These are phyloP conservation scores for Diaprepes abbreviatus DNA, from an alignment of 2,888 invertebrate genomes.

Conservation along the genomic window DNA sequence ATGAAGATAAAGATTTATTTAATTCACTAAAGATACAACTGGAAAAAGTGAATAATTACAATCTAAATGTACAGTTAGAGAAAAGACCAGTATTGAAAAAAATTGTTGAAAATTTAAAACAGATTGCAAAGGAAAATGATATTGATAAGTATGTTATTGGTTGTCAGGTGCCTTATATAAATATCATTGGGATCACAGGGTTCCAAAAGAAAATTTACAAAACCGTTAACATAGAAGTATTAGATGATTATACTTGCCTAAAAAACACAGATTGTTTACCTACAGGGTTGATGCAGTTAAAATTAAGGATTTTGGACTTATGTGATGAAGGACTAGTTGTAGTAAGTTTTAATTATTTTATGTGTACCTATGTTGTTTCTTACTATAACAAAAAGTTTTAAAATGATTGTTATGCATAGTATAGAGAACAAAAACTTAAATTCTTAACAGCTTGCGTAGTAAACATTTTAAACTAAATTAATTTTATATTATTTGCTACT, in stretches of 20 bases:
- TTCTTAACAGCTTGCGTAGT: too few relatives aligned
- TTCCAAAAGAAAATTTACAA: slow-evolving; percentile 61
- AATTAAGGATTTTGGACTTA: slow-evolving; percentile 65
- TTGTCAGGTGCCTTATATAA: slow-evolving; percentile 62
- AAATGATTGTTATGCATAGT: too few relatives aligned
- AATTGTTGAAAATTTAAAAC: slow-evolving; percentile 57
- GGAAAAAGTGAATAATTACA: slow-evolving; percentile 47
- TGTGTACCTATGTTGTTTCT: too few relatives aligned
- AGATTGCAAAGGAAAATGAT: slow-evolving; percentile 51
- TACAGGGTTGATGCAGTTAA: slow-evolving; percentile 66
- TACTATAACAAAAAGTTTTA: too few relatives aligned
- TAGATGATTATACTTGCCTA: slow-evolving; percentile 65
- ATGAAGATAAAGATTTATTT: slow-evolving; percentile 63
- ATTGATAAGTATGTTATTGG: slow-evolving; percentile 59
- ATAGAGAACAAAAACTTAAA: too few relatives aligned
- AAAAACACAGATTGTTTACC: slow-evolving; percentile 61
- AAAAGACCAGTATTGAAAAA: slow-evolving; percentile 59
- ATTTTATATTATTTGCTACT: too few relatives aligned
- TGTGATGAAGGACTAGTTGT: slow-evolving; percentile 63
- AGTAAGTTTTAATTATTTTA: slow-evolving; percentile 57
- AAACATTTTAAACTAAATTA: too few relatives aligned
- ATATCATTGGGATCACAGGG: slow-evolving; percentile 64
- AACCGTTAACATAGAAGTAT: slow-evolving; percentile 66
- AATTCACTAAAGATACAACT: slow-evolving; percentile 57
- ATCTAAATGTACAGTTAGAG: slow-evolving; percentile 57